Base-by-base conservation (phyloP, 2,113 vertebrate species). In the Tretioscincus oriximinensis region DNA sequence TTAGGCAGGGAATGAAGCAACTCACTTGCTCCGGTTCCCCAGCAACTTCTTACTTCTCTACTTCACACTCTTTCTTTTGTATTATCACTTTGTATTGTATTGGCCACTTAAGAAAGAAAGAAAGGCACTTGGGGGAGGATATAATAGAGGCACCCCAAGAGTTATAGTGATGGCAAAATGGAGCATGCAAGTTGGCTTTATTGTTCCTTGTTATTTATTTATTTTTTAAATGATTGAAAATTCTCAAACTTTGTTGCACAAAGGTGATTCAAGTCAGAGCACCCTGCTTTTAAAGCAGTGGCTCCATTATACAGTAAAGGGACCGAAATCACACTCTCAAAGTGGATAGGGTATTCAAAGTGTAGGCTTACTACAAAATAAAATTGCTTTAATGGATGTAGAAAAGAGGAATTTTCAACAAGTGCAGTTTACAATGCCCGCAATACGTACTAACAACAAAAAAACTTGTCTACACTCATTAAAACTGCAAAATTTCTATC, bases 81-180 rank as follows among this genome's bases (percentile, higher is more conserved):
- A 68, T 4, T 9, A 11, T 14, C 28, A 0, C 0, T 71, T 1
- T 21, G 78, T 79, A 80, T 81, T 77, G 1, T 79, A 77, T 81
- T 75, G 84, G 54, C 60, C 65, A 63, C 85, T 90, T 67, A 1
- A 41, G 54, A 66, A 83, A 77, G 78, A 47, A 82, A 61, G 45
- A 80, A 87, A 90, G 58, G 61, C 67, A 1, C 0, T 0, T 54
- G 28, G 76, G 74, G 63, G 61, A 9, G 49, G 65, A 8, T 41
- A 49, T 16, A 45, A 73, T 75, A 58, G 18, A 58, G 86, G 63
- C 29, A 80, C 20, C 20, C 24, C 72, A 28, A 26, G 9, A 0
- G 4, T 66, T n/a, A 29, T 0, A 0, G 60, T 1, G 0, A 41
- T 0, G 1, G 67, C 45, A 74, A 14, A 67, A 47, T 1, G 0